phyloP scores from a whole-genome alignment of 2,888 invertebrate species.

The Eurois occulta region DNA sequence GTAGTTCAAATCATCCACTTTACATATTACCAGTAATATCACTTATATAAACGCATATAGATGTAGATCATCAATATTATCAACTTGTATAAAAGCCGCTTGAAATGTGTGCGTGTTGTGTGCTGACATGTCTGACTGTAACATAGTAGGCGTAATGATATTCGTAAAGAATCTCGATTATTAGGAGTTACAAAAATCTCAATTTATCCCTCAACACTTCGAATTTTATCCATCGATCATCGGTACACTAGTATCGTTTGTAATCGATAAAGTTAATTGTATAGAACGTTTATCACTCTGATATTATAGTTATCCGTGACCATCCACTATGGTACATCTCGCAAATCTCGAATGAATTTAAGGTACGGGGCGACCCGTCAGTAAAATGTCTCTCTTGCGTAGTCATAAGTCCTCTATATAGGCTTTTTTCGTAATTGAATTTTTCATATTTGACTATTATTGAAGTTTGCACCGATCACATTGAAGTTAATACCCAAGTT shows the following conservation, averaged over 20 bases:
- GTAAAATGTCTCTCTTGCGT: constrained; percentile 73
- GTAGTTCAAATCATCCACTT: constrained; percentile 35
- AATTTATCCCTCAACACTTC: constrained; percentile 52
- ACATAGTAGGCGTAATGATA: constrained; percentile 69
- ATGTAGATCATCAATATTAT: constrained; percentile 60
- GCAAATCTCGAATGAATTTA: constrained; percentile 64
- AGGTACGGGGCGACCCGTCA: constrained; percentile 65
- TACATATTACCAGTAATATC: constrained; percentile 43
- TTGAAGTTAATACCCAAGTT: constrained; percentile 75
- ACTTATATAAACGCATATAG: constrained; percentile 48
- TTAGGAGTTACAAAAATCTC: constrained; percentile 59
- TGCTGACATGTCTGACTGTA: constrained; percentile 69
- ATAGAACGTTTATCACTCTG: constrained; percentile 50
- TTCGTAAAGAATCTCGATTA: constrained; percentile 70
- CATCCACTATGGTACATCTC: constrained; percentile 48
- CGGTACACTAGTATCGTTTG: constrained; percentile 52
- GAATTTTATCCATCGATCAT: constrained; percentile 44
- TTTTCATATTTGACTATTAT: constrained; percentile 73
- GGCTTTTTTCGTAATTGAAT: constrained; percentile 73
- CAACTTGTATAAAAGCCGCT: constrained; percentile 65
- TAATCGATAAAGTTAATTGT: constrained; percentile 48
- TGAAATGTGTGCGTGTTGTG: constrained; percentile 62
- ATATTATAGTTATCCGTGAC: constrained; percentile 52
- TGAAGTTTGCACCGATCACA: constrained; percentile 77
- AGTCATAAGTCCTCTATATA: constrained; percentile 74